Percentiles rank a stretch among this genome's conserved stretches.
phyloP scores from a whole-genome alignment of 2,113 vertebrate genomes.

The Chitala chitala region DNA sequence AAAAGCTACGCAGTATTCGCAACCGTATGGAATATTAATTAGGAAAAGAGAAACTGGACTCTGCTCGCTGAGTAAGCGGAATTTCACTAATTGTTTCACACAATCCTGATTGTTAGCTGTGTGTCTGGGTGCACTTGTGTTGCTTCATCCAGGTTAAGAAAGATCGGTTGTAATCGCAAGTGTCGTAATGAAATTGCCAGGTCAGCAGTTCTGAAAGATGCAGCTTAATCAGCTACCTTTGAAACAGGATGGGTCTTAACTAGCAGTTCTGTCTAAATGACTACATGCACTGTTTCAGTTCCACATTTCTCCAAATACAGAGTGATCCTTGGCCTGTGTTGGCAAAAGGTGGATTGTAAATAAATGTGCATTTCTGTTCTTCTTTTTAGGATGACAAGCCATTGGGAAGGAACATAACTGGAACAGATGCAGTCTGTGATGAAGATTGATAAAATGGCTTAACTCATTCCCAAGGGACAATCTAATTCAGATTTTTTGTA shows the following conservation, averaged over 20 bases:
- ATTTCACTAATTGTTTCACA: not conserved
- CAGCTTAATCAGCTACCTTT: conserved; percentile 15
- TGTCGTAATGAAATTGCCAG: conserved; percentile 10
- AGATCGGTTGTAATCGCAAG: conserved; percentile 36
- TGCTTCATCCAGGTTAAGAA: conserved; percentile 28
- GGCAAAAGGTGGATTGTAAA: no score
- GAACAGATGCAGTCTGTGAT: conserved; percentile 8
- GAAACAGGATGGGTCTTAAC: not conserved
- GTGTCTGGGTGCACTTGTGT: conserved; percentile 10
- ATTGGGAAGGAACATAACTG: conserved; percentile 49
- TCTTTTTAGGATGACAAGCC: conserved; percentile 44
- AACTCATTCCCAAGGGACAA: conserved; percentile 38
- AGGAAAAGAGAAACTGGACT: not conserved
- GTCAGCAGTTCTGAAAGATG: no score
- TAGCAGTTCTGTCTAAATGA: not conserved
- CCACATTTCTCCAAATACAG: no score
- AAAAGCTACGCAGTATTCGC: not conserved
- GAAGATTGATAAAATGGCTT: conserved; percentile 46
- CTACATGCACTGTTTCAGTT: no score
- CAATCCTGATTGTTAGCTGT: not conserved
- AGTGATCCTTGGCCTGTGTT: no score
- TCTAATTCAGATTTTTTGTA: conserved; percentile 31
- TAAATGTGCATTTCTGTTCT: not conserved
- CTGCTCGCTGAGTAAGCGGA: not conserved
- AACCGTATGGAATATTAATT: not conserved